A percentile compares a stretch with the other conserved stretches of the same genome.
phyloP scores from a whole-genome alignment of 2,888 invertebrate genomes.

The Pseudococcus longispinus region DNA sequence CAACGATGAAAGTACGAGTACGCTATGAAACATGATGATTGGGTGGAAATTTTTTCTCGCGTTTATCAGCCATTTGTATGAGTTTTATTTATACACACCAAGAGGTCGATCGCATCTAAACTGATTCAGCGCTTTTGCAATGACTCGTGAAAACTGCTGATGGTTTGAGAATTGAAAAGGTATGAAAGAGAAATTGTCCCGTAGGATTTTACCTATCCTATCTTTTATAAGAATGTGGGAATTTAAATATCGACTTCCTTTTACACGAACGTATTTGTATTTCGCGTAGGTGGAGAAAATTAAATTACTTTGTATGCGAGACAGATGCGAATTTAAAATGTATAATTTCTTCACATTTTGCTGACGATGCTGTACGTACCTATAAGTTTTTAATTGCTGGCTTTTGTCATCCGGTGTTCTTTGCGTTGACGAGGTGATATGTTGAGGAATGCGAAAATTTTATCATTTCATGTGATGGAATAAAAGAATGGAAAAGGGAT shows the following conservation, averaged over 20 bases:
- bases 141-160: neutral
- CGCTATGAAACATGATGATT: neutral
- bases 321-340: neutral
- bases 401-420: neutral
- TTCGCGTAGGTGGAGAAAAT: neutral
- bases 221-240: neutral
- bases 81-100: neutral
- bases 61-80: neutral
- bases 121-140: neutral
- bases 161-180: neutral
- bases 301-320: neutral
- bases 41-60: neutral
- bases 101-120: neutral
- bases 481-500: neutral
- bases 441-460: neutral
- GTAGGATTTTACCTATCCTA: neutral
- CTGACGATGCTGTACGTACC: neutral
- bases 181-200: neutral
- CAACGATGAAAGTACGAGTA: neutral
- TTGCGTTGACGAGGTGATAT: neutral
- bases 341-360: neutral
- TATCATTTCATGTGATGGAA: neutral
- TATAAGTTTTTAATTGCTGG: neutral
- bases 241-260: neutral
- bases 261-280: neutral